Conservation (phyloP, 2,888 invertebrate species). For the Tipula confusa region DNA sequence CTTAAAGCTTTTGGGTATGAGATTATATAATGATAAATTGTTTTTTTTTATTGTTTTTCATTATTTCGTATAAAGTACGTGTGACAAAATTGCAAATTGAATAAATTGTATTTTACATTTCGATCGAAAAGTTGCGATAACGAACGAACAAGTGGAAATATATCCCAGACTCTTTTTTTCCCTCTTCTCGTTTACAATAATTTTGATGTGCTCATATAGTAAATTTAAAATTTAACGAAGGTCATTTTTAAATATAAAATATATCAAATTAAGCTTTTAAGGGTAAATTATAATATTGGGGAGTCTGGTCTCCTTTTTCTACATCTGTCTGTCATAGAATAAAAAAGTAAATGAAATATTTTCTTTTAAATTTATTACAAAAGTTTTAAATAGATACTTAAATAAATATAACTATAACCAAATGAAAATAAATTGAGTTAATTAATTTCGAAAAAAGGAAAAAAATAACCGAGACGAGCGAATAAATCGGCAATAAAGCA, state of each 20-base stretch:
- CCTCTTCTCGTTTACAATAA: too few relatives aligned
- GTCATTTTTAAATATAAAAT: neutral
- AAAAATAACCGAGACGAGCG: neutral
- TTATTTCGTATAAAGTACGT: neutral
- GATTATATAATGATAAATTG: neutral
- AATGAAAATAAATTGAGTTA: neutral
- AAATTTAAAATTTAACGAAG: neutral
- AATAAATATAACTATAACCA: neutral
- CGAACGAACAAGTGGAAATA: neutral
- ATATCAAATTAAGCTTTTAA: neutral
- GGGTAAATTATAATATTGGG: neutral
- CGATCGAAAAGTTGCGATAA: neutral
- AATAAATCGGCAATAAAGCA: neutral
- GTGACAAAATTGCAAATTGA: neutral
- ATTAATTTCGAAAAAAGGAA: neutral
- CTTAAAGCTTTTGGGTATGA: neutral
- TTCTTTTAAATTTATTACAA: neutral
- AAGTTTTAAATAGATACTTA: neutral
- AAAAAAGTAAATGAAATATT: neutral
- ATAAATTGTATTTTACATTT: neutral
- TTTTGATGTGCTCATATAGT: too few relatives aligned
- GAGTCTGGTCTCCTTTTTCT: neutral
- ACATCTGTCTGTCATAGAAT: neutral
- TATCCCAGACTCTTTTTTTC: too few relatives aligned
- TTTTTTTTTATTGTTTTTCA: slow-evolving; percentile 21